Conservation (phyloP, 92 coral and sea anemone species). For the Heteractis magnifica region DNA sequence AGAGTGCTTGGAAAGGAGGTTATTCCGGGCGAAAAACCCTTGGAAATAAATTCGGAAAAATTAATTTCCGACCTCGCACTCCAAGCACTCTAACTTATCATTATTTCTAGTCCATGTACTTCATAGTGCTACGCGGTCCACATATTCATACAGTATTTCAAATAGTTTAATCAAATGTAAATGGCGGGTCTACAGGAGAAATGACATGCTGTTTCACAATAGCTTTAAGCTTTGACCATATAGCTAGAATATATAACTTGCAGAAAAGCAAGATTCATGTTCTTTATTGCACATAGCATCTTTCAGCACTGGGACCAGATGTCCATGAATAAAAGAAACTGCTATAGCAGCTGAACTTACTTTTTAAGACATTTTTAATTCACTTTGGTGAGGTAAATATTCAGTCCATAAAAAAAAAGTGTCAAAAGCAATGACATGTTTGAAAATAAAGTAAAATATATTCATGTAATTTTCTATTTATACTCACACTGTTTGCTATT, state of each 20-base stretch:
- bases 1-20: no score
- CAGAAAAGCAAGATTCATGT: background rate
- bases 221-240: background rate
- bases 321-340: background rate
- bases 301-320: background rate
- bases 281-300: background rate
- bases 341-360: background rate
- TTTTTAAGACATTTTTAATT: background rate
- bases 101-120: no score
- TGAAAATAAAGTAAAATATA: background rate
- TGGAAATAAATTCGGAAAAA: no score
- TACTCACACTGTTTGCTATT: background rate
- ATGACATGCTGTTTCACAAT: background rate
- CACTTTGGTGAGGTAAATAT: background rate
- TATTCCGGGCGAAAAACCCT: no score
- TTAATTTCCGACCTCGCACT: no score
- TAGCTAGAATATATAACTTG: background rate
- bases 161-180: no score
- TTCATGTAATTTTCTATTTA: background rate
- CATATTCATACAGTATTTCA: no score
- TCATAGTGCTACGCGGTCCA: no score
- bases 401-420: background rate
- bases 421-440: background rate
- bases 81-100: no score
- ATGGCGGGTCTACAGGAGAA: background rate